phyloP scores from a whole-genome alignment of 2,113 vertebrate species.

The Hoplias malabaricus region DNA sequence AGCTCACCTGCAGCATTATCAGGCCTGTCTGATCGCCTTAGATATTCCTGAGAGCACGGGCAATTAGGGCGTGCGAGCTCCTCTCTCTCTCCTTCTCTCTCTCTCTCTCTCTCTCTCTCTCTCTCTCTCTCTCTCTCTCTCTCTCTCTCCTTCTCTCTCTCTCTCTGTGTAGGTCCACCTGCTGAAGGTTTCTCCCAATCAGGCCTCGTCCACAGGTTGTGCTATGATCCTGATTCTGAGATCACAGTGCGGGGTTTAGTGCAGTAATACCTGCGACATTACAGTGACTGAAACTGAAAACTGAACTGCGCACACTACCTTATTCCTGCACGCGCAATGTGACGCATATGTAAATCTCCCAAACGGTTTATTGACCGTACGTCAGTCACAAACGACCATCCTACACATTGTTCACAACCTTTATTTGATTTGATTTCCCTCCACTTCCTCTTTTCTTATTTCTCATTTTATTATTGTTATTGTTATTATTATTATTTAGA shows the following conservation, averaged over 20 bases:
- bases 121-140: not conserved
- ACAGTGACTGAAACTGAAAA: not conserved
- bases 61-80: slow-evolving; percentile 52
- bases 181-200: slow-evolving; percentile 2
- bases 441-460: too few relatives aligned
- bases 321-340: too few relatives aligned
- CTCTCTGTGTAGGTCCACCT: not conserved
- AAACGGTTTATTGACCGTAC: too few relatives aligned
- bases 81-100: not conserved
- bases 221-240: not conserved
- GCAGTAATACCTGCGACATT: not conserved
- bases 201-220: not conserved
- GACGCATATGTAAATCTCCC: too few relatives aligned
- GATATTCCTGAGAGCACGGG: slow-evolving; percentile 62
- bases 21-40: slow-evolving; percentile 58
- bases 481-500: too few relatives aligned
- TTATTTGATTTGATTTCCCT: too few relatives aligned
- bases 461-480: too few relatives aligned
- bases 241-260: not conserved
- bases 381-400: too few relatives aligned
- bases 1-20: slow-evolving; percentile 55
- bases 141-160: not conserved
- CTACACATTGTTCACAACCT: too few relatives aligned
- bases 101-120: not conserved
- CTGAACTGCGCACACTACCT: too few relatives aligned